Evolutionary conservation across 2,797 vertebrate species (phyloP).

Genomic region (Ctenopoma kingsleyae): DNA sequence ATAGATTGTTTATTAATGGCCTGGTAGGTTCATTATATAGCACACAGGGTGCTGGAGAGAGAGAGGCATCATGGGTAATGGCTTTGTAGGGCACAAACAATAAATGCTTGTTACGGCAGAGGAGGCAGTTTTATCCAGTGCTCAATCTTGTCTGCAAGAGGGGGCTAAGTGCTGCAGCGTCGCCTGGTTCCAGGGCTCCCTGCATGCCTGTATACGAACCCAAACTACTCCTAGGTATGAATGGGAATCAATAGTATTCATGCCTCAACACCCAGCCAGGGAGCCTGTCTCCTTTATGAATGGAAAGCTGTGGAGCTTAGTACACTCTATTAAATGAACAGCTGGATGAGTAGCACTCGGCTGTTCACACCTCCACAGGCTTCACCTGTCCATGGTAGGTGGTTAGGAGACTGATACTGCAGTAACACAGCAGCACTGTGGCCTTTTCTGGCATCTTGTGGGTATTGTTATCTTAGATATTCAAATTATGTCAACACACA

Average conservation of each 20-base stretch:
- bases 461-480: slow-evolving; percentile 5
- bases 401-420: slow-evolving; percentile 67
- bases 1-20: slow-evolving; percentile 90
- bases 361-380: slow-evolving; percentile 65
- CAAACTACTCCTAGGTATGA: slow-evolving; percentile 69
- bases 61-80: slow-evolving; percentile 83
- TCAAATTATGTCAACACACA: slow-evolving; percentile 7
- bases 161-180: slow-evolving; percentile 43
- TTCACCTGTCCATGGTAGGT: slow-evolving; percentile 64
- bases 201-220: slow-evolving; percentile 47
- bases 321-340: slow-evolving; percentile 79
- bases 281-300: slow-evolving; percentile 78
- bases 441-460: slow-evolving; percentile 5
- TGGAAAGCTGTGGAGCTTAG: slow-evolving; percentile 73
- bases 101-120: slow-evolving; percentile 82
- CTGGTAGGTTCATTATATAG: slow-evolving; percentile 85
- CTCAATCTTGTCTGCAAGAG: slow-evolving; percentile 80
- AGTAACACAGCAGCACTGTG: not conserved
- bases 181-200: slow-evolving; percentile 52
- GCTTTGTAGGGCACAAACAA: slow-evolving; percentile 81
- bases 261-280: slow-evolving; percentile 70
- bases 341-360: slow-evolving; percentile 73
- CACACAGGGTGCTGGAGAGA: slow-evolving; percentile 46
- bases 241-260: slow-evolving; percentile 77
- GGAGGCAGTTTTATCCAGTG: slow-evolving; percentile 80